Base-by-base conservation (phyloP, 2,113 vertebrate genomes). In the Pterocles orientalis region DNA sequence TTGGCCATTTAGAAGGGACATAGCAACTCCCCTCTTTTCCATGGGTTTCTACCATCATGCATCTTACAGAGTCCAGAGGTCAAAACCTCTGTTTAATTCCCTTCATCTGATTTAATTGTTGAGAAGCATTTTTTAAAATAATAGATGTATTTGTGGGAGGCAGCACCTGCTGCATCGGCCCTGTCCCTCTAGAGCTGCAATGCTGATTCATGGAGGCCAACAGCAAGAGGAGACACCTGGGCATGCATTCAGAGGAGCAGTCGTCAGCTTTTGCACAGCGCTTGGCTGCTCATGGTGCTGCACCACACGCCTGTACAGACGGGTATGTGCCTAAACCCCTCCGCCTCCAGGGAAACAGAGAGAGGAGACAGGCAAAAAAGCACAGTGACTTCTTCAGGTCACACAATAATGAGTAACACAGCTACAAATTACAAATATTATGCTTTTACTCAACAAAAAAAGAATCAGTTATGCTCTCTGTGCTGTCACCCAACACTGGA, bases 221-320 rank as follows among this genome's bases (percentile, higher is more conserved):
- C 26, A 45, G 5, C 45, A 43, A 62, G 72, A 76, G 50, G 7
- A 70, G 18, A 54, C 29, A 36, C 43, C 39, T 29, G 47, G 24
- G 15, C 9, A 4, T 25, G 31, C 31, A 58, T n/a, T 58, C 1
- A 0, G 31, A 73, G 41, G 18, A 82, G 68, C 18, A n/a, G 34
- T 6, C 0, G 0, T 1, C 3, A 0, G 23, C 43, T 66, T 90
- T 54, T 33, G 28, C 56, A 18, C 11, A 34, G 43, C 3, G 1
- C 61, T 81, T 70, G 58, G 33, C 29, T 54, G 15, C 11, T 56
- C 58, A 13, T 1, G 3, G 24, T 54, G 39, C 78, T 57, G 53
- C 39, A 13, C 33, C 43, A n/a, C 1, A 1, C 2, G 0, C 13
- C 54, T 7, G 0, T n/a, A 25, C 24, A 28, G 70, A 65, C 57